Percentiles rank a stretch among this genome's conserved stretches.
phyloP scores from a whole-genome alignment of 64 coral and sea anemone species.

The Pocillopora damicornis region DNA sequence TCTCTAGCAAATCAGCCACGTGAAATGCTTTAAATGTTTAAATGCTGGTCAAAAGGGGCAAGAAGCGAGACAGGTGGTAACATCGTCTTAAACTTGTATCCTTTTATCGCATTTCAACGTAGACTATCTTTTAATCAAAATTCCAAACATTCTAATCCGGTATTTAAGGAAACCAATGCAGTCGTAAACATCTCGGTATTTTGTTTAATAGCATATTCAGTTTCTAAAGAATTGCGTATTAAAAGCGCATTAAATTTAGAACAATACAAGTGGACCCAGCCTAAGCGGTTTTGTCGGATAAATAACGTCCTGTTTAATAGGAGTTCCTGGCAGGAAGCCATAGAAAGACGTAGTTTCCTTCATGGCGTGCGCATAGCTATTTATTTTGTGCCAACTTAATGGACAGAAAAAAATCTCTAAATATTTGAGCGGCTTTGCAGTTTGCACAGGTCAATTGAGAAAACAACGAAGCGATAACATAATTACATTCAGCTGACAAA shows the following conservation, averaged over 20 bases:
- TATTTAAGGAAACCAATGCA: conserved; percentile 30
- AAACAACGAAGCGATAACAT: conserved; percentile 48
- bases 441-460: conserved; percentile 41
- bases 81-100: background rate
- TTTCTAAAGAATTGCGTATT: conserved; percentile 46
- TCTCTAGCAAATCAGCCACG: background rate
- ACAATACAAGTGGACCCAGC: conserved; percentile 7
- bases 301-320: background rate
- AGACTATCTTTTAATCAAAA: conserved; percentile 9
- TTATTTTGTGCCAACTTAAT: background rate
- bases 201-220: conserved; percentile 37
- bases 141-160: conserved; percentile 45
- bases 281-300: conserved; percentile 44
- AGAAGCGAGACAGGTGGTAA: background rate
- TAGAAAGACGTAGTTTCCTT: background rate
- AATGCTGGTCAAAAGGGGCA: background rate
- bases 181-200: conserved; percentile 31
- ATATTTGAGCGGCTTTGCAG: conserved; percentile 30
- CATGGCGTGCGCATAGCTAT: background rate
- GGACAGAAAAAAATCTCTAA: conserved; percentile 17
- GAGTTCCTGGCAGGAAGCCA: background rate
- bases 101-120: background rate
- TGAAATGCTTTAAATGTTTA: background rate
- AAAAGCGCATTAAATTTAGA: conserved; percentile 39
- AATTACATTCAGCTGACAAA: conserved; percentile 43